Percentiles rank a stretch among this genome's conserved stretches.
Conservation (phyloP, 2,888 invertebrate genomes). For the Drosophila ezoana region DNA sequence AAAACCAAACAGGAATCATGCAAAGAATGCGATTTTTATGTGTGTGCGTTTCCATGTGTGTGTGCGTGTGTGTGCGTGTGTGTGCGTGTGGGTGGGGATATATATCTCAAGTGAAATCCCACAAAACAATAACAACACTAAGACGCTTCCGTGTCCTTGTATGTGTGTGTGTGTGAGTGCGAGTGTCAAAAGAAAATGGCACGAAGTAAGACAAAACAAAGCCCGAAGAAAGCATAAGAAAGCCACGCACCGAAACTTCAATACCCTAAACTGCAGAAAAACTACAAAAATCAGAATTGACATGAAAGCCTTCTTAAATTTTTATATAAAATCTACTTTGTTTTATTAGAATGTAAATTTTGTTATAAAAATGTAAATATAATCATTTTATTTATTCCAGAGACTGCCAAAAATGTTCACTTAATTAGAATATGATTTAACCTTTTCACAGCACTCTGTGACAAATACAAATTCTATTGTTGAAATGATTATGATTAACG, state of each 20-base stretch:
- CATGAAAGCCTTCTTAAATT: not conserved
- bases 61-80: not conserved
- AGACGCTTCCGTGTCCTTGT: conserved; percentile 51
- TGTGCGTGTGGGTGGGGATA: conserved; percentile 9
- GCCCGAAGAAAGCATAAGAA: conserved; percentile 22
- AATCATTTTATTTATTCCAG: too few relatives aligned
- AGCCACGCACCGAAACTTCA: conserved; percentile 4
- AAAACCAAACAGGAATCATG: conserved; percentile 56
- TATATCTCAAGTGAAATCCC: conserved; percentile 45
- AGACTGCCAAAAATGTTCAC: too few relatives aligned
- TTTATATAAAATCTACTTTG: not conserved
- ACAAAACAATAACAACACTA: conserved; percentile 49
- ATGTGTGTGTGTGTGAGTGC: not conserved
- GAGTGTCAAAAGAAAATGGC: conserved; percentile 20
- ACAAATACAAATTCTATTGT: too few relatives aligned
- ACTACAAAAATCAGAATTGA: not conserved
- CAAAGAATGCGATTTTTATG: conserved; percentile 52
- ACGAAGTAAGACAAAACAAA: conserved; percentile 27
- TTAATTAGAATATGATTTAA: too few relatives aligned
- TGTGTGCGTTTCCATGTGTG: not conserved
- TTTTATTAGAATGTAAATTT: too few relatives aligned
- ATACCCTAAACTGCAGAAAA: conserved; percentile 30
- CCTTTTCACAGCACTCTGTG: too few relatives aligned
- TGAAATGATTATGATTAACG: too few relatives aligned
- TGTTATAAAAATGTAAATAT: too few relatives aligned